These are phyloP conservation scores for Neopelma chrysocephalum DNA, from an alignment of 2,797 vertebrate species.

Conservation along the genomic window DNA sequence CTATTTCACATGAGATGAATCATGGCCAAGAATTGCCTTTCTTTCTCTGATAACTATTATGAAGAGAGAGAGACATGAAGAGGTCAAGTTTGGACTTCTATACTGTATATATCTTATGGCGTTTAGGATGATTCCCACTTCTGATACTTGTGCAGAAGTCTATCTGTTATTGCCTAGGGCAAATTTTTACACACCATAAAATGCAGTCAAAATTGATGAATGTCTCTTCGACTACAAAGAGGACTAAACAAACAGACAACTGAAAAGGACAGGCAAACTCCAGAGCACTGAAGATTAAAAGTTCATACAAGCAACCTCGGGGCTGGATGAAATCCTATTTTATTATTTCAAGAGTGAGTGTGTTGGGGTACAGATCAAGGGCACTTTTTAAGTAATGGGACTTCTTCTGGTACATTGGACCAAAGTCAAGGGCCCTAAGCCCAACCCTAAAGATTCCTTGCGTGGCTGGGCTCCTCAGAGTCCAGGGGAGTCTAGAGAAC, in stretches of 20 bases:
- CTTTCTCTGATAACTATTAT: neutral
- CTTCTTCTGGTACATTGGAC: neutral
- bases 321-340: neutral
- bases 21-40: neutral
- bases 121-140: neutral
- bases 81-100: neutral
- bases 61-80: neutral
- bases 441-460: neutral
- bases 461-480: neutral
- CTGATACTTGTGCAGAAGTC: neutral
- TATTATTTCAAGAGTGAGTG: neutral
- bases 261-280: neutral
- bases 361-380: neutral
- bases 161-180: neutral
- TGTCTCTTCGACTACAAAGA: neutral
- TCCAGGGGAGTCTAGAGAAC: neutral
- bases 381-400: neutral
- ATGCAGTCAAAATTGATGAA: neutral
- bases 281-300: neutral
- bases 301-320: neutral
- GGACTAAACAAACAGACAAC: neutral
- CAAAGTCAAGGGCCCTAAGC: neutral
- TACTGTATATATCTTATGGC: neutral
- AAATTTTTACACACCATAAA: constrained; percentile 17
- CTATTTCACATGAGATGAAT: constrained; percentile 12